phyloP scores from a whole-genome alignment of 2,113 vertebrate genomes.

The Melanocharis versteri region DNA sequence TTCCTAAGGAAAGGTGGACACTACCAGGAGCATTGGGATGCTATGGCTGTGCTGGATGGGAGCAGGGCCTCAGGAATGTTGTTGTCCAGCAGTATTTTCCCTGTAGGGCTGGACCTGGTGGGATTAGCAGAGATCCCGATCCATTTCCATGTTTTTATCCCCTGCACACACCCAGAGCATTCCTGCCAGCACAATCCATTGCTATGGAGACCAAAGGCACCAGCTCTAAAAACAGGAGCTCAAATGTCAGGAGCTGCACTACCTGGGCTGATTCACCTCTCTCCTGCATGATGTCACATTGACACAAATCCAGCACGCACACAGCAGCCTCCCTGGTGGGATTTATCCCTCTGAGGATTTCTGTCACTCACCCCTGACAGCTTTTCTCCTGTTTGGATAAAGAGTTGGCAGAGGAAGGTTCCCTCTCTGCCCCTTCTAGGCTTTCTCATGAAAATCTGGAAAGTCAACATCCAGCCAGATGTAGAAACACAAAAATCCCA shows the following conservation, averaged over 20 bases:
- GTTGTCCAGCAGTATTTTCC: neutral
- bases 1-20: neutral
- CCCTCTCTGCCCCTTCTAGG: neutral
- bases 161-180: neutral
- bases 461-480: neutral
- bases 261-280: neutral
- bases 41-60: neutral
- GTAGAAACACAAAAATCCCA: neutral
- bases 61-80: neutral
- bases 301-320: neutral
- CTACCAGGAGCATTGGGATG: neutral
- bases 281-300: neutral
- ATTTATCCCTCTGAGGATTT: neutral
- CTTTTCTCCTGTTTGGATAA: neutral
- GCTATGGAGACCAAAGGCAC: constrained; percentile 24
- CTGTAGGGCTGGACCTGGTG: neutral
- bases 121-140: neutral
- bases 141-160: neutral
- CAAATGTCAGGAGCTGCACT: neutral
- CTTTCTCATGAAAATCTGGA: neutral
- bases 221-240: neutral
- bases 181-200: neutral
- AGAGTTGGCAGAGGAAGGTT: neutral
- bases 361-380: neutral
- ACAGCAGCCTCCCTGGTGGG: neutral